phyloP scores from a whole-genome alignment of 2,888 invertebrate species.

The Alcis repandata region DNA sequence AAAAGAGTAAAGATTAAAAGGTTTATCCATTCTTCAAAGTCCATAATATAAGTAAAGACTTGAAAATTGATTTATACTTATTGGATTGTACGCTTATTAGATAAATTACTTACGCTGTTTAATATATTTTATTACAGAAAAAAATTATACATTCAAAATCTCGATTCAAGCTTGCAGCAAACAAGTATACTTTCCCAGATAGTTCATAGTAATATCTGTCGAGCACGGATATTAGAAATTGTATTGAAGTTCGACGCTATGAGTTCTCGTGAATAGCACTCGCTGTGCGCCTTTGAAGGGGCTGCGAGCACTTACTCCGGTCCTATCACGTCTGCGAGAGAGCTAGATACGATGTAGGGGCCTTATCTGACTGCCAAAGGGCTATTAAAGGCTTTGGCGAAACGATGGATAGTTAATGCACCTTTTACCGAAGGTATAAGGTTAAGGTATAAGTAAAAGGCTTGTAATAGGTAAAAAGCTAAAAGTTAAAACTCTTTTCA shows the following conservation, averaged over 20 bases:
- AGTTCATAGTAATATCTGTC: conserved; percentile 10
- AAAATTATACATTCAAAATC: not conserved
- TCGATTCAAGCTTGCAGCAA: conserved; percentile 16
- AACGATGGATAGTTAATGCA: not conserved
- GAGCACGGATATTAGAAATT: conserved; percentile 28
- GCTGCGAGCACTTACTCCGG: conserved; percentile 8
- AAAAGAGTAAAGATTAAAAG: no score
- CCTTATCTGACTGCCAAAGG: conserved; percentile 17
- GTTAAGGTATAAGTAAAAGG: not conserved
- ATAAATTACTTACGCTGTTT: no score
- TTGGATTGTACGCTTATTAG: no score
- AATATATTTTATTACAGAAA: no score
- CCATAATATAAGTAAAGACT: no score
- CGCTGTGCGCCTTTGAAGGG: conserved; percentile 17
- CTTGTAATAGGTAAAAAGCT: no score
- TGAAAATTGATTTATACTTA: no score
- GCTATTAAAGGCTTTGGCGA: conserved; percentile 4
- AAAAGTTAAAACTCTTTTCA: no score
- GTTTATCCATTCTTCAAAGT: no score
- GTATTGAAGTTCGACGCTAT: conserved; percentile 14
- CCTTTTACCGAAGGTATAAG: not conserved
- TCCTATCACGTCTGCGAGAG: conserved; percentile 14
- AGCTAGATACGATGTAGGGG: conserved; percentile 19
- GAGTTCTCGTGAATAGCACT: conserved; percentile 8
- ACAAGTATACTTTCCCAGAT: not conserved